phyloP scores from a whole-genome alignment of 2,888 invertebrate species.

The Bursaphelenchus okinawaensis region DNA sequence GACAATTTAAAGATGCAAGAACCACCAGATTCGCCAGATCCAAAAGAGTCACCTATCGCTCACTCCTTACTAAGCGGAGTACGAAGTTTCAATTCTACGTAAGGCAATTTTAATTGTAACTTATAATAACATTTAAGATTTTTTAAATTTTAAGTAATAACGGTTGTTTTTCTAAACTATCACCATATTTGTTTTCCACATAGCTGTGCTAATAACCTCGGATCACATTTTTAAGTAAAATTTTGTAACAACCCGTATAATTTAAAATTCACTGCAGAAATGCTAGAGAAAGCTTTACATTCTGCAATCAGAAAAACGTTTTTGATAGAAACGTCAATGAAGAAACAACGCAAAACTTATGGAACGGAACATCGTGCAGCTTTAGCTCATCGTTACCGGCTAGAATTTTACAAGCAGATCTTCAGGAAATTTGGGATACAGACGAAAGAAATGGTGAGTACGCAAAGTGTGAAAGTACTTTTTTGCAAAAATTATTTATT shows the following conservation, averaged over 20 bases:
- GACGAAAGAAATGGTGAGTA: conserved; percentile 4
- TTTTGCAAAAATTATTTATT: too few relatives aligned
- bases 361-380: too few relatives aligned
- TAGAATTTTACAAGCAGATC: conserved; percentile 38
- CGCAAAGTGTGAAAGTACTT: not conserved
- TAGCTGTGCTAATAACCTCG: conserved; percentile 8
- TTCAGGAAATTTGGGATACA: conserved; percentile 17
- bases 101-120: conserved; percentile 5
- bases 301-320: too few relatives aligned
- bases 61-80: conserved; percentile 47
- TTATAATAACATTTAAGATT: conserved; percentile 5
- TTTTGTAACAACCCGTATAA: too few relatives aligned
- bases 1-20: not conserved
- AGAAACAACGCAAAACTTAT: too few relatives aligned
- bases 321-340: too few relatives aligned
- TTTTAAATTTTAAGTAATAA: conserved; percentile 31
- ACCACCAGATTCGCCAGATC: conserved; percentile 37
- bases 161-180: conserved; percentile 9
- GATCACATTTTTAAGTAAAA: not conserved
- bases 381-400: conserved; percentile 54
- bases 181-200: not conserved
- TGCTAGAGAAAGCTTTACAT: too few relatives aligned
- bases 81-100: conserved; percentile 40
- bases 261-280: too few relatives aligned
- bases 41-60: conserved; percentile 51